phyloP scores from a whole-genome alignment of 2,113 vertebrate species.

The Megaleporinus macrocephalus region DNA sequence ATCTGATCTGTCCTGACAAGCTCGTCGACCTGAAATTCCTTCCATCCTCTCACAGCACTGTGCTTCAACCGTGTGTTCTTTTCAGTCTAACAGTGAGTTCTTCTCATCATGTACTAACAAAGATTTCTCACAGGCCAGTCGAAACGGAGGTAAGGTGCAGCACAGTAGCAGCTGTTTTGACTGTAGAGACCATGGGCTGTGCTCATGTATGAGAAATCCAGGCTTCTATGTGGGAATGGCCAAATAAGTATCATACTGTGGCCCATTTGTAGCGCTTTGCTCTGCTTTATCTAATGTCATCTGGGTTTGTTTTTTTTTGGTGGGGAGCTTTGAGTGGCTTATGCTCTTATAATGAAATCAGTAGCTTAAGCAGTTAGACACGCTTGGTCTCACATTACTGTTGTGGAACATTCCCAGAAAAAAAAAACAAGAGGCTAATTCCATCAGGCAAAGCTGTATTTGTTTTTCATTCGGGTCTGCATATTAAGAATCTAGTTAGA shows the following conservation, averaged over 20 bases:
- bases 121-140: background rate
- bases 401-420: background rate
- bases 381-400: background rate
- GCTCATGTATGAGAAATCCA: background rate
- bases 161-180: background rate
- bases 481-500: background rate
- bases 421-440: background rate
- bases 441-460: background rate
- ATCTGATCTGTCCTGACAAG: conserved; percentile 32
- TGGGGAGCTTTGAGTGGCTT: background rate
- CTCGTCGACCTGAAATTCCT: background rate
- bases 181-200: background rate
- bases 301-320: background rate
- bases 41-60: conserved; percentile 20
- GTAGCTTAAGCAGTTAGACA: background rate
- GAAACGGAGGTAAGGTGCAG: background rate
- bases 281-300: background rate
- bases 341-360: background rate
- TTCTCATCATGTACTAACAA: conserved; percentile 25
- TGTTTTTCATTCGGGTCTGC: background rate
- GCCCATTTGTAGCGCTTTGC: background rate
- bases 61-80: background rate
- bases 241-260: background rate
- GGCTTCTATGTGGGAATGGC: background rate
- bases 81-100: conserved; percentile 4